phyloP scores from a whole-genome alignment of 2,888 invertebrate species.

The Campoplex capitator region DNA sequence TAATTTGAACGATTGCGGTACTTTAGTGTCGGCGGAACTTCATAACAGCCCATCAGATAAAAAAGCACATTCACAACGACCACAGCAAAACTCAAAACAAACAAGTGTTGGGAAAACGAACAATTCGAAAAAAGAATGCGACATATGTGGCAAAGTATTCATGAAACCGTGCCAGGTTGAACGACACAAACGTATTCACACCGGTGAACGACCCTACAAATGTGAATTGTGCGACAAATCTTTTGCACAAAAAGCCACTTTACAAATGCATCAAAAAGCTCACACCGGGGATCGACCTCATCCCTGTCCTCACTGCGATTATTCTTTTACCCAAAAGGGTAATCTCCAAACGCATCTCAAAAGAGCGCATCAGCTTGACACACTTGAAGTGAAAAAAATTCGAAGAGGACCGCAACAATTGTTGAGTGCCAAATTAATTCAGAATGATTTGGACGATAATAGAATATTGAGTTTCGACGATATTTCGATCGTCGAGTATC shows the following conservation, averaged over 20 bases:
- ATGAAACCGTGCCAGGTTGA: constrained; percentile 86
- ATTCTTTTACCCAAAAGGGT: constrained; percentile 87
- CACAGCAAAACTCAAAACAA: constrained; percentile 51
- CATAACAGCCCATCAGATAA: constrained; percentile 25
- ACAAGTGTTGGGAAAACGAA: constrained; percentile 8
- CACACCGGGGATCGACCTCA: constrained; percentile 87
- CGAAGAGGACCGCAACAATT: constrained; percentile 71
- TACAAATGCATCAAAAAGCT: constrained; percentile 87
- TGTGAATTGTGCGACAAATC: constrained; percentile 87
- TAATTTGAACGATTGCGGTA: constrained; percentile 67
- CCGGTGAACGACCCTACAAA: constrained; percentile 87
- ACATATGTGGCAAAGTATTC: constrained; percentile 85
- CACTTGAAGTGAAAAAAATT: constrained; percentile 73
- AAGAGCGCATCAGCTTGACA: constrained; percentile 82
- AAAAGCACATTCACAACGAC: constrained; percentile 30
- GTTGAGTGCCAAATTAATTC: constrained; percentile 72
- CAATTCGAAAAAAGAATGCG: constrained; percentile 78
- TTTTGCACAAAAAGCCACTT: constrained; percentile 87
- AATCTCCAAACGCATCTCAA: constrained; percentile 87
- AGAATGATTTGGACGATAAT: constrained; percentile 72
- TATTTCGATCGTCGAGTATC: constrained; percentile 78
- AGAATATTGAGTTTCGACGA: constrained; percentile 78
- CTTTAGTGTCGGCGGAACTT: constrained; percentile 63
- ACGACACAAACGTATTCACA: constrained; percentile 86
- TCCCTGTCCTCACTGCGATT: constrained; percentile 87